Evolutionary conservation across 2,113 vertebrate species (phyloP).

Genomic region (Rhynchomys soricoides): DNA sequence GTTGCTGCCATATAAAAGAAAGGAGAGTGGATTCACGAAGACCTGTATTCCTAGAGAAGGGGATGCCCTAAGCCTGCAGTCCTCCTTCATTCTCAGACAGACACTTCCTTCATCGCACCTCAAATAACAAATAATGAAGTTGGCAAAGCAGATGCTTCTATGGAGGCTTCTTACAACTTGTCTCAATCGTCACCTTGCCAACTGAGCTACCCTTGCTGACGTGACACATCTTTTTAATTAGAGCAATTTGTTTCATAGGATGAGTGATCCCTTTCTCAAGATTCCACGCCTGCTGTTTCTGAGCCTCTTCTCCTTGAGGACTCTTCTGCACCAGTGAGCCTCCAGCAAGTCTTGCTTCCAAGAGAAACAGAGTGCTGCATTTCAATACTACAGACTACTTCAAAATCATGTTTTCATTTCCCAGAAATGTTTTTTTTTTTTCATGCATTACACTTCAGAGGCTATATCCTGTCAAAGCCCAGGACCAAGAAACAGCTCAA

Average conservation of each 20-base stretch:
- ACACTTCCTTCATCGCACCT: background rate
- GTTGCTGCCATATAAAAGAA: background rate
- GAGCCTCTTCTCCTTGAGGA: conserved; percentile 72
- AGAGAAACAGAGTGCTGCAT: conserved; percentile 74
- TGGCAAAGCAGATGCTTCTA: background rate
- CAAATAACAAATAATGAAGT: conserved; percentile 6
- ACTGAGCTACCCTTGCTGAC: conserved; percentile 66
- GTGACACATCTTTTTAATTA: conserved; percentile 74
- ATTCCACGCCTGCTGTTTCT: conserved; percentile 74
- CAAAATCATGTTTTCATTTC: conserved; percentile 79
- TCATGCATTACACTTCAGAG: conserved; percentile 66
- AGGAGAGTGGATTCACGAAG: background rate
- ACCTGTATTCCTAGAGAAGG: background rate
- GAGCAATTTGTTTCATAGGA: conserved; percentile 72
- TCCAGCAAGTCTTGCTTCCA: conserved; percentile 65
- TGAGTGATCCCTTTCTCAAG: conserved; percentile 70
- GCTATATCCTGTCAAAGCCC: conserved; percentile 59
- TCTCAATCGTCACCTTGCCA: background rate
- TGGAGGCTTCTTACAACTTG: conserved; percentile 23
- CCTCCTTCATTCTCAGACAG: background rate
- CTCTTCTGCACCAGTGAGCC: conserved; percentile 77
- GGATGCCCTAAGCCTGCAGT: background rate
- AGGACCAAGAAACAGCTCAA: conserved; percentile 62
- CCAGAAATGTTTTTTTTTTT: conserved; percentile 64
- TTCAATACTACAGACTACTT: conserved; percentile 77